Conservation (phyloP, 1,140 invertebrate species). For the Phymorhynchus buccinoides region DNA sequence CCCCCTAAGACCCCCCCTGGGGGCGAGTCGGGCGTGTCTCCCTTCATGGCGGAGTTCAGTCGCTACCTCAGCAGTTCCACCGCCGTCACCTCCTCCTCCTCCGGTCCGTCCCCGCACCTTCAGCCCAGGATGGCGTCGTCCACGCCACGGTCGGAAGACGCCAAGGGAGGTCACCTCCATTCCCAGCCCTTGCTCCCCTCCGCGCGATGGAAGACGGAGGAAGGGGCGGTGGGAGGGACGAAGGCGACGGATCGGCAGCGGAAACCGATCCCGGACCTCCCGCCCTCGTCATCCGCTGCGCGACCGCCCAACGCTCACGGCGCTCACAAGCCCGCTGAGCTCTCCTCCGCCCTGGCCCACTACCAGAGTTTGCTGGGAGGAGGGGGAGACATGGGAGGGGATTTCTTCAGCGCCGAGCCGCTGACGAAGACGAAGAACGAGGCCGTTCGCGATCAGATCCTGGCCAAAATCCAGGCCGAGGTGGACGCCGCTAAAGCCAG, state of each 20-base stretch:
- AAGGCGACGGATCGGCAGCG: background rate
- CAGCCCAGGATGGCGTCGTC: slow-evolving; percentile 28
- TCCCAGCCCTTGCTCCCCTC: background rate
- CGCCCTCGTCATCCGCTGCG: background rate
- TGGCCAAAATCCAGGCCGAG: slow-evolving; percentile 31
- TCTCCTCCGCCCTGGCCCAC: background rate
- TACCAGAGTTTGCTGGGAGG: background rate
- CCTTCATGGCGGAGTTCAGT: slow-evolving; percentile 24
- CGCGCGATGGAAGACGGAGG: slow-evolving; percentile 2
- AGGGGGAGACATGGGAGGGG: background rate
- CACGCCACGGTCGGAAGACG: background rate
- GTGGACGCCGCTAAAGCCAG: background rate
- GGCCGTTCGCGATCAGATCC: slow-evolving; percentile 29
- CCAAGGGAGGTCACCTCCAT: background rate
- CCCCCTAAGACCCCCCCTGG: background rate
- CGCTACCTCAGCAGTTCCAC: background rate
- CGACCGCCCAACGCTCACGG: background rate
- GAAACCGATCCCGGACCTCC: background rate
- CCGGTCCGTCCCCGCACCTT: background rate
- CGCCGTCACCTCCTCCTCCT: background rate
- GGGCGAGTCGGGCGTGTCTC: background rate
- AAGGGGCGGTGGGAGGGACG: background rate
- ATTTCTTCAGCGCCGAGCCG: background rate
- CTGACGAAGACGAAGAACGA: background rate
- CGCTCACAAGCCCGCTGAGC: too few relatives aligned